Percentiles rank a stretch among this genome's conserved stretches.
These are phyloP conservation scores for Microcebus tavaratra DNA, from an alignment of 2,113 vertebrate species.

Conservation along the genomic window DNA sequence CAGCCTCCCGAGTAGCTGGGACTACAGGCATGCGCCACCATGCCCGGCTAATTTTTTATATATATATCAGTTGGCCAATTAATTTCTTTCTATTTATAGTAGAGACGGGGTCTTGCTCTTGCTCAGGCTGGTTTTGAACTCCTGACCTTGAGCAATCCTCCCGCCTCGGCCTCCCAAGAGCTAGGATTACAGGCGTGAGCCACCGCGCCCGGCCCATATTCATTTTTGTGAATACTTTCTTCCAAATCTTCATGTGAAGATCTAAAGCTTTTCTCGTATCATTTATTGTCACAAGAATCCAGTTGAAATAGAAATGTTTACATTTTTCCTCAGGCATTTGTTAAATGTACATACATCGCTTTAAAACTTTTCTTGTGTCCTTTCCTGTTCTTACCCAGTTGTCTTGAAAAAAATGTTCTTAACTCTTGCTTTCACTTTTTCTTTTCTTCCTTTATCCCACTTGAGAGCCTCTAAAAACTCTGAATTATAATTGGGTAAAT, in stretches of 20 bases:
- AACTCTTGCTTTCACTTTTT: background rate
- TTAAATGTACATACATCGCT: background rate
- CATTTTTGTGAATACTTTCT: background rate
- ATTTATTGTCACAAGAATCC: background rate
- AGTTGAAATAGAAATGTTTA: background rate
- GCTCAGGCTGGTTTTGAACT: too few relatives aligned
- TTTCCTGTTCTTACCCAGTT: background rate
- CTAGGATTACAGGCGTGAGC: too few relatives aligned
- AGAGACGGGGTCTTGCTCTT: too few relatives aligned
- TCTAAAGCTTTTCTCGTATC: background rate
- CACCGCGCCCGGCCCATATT: too few relatives aligned
- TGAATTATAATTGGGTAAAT: background rate
- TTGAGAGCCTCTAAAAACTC: background rate
- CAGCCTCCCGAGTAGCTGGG: too few relatives aligned
- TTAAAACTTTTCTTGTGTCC: background rate
- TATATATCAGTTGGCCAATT: too few relatives aligned
- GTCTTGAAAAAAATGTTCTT: background rate
- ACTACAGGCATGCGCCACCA: too few relatives aligned
- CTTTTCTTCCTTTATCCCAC: background rate
- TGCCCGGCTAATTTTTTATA: too few relatives aligned
- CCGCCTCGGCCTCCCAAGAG: too few relatives aligned
- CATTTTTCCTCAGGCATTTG: background rate
- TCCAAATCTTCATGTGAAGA: background rate
- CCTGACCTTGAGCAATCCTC: too few relatives aligned
- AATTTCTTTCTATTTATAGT: too few relatives aligned